A percentile compares a stretch with the other conserved stretches of the same genome.
phyloP scores from a whole-genome alignment of 1,140 invertebrate species.

The Cecropterus lyciades region DNA sequence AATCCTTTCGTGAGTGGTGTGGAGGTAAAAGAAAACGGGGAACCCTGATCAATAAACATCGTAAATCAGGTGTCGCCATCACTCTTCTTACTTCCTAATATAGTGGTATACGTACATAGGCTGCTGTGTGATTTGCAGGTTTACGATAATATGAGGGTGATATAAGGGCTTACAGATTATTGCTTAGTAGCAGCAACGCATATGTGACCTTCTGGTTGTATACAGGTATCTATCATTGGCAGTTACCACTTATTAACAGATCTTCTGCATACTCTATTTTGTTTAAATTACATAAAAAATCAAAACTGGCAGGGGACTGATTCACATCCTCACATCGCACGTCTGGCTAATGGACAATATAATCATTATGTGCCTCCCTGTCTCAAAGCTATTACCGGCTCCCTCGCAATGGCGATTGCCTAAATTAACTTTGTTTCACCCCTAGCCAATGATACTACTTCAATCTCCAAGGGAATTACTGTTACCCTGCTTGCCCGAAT shows the following conservation, averaged over 20 bases:
- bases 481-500: not conserved
- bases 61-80: too few relatives aligned
- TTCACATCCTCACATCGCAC: not conserved
- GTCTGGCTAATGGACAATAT: constrained; percentile 19
- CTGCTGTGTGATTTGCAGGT: too few relatives aligned
- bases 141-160: too few relatives aligned
- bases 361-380: constrained; percentile 26
- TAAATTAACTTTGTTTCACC: constrained; percentile 35
- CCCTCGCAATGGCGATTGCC: constrained; percentile 34
- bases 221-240: too few relatives aligned
- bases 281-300: not conserved
- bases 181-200: too few relatives aligned
- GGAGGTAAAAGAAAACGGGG: too few relatives aligned
- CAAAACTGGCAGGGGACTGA: not conserved
- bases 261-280: not conserved
- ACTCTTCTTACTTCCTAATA: too few relatives aligned
- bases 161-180: too few relatives aligned
- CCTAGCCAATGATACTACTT: constrained; percentile 32
- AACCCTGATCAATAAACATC: too few relatives aligned
- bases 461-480: constrained; percentile 33
- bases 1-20: too few relatives aligned
- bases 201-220: too few relatives aligned
- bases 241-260: not conserved
- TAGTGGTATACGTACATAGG: too few relatives aligned
- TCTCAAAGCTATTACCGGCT: constrained; percentile 25